Evolutionary conservation across 2,888 invertebrate species (phyloP).

Genomic region (Sceliomorpha sp.): DNA sequence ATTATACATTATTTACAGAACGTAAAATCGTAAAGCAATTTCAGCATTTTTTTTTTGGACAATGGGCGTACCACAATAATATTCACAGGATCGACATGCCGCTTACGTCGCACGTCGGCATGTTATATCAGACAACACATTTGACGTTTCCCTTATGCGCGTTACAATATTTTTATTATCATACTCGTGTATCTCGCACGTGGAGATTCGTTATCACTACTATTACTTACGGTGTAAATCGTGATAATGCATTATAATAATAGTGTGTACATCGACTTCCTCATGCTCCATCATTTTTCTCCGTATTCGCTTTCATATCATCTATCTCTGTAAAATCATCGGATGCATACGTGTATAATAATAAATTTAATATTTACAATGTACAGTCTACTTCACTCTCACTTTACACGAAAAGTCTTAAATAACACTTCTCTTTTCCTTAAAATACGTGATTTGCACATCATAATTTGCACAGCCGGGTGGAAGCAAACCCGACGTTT

Average conservation of each 20-base stretch:
- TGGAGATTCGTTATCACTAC: slow-evolving; percentile 43
- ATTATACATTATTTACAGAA: slow-evolving; percentile 80
- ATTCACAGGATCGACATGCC: slow-evolving; percentile 62
- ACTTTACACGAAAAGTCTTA: slow-evolving; percentile 52
- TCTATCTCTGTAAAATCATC: slow-evolving; percentile 41
- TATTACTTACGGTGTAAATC: slow-evolving; percentile 60
- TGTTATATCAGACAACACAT: slow-evolving; percentile 35
- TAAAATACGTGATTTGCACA: slow-evolving; percentile 53
- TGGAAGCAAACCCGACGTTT: slow-evolving; percentile 48
- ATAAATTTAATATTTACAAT: slow-evolving; percentile 61
- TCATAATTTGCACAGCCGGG: slow-evolving; percentile 50
- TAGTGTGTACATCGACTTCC: slow-evolving; percentile 63
- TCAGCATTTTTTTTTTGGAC: slow-evolving; percentile 61
- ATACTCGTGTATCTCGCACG: slow-evolving; percentile 41
- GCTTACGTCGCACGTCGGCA: slow-evolving; percentile 29
- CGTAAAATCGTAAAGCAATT: slow-evolving; percentile 74
- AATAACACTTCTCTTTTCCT: slow-evolving; percentile 44
- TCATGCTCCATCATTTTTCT: slow-evolving; percentile 38
- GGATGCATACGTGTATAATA: slow-evolving; percentile 45
- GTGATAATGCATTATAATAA: slow-evolving; percentile 61
- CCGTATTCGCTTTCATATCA: slow-evolving; percentile 14
- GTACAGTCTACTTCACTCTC: slow-evolving; percentile 56
- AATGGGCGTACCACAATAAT: slow-evolving; percentile 64
- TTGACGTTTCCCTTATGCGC: slow-evolving; percentile 26
- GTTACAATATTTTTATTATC: slow-evolving; percentile 34